Evolutionary conservation across 2,113 vertebrate genomes (phyloP).

Genomic region (Tetraodon nigroviridis): DNA sequence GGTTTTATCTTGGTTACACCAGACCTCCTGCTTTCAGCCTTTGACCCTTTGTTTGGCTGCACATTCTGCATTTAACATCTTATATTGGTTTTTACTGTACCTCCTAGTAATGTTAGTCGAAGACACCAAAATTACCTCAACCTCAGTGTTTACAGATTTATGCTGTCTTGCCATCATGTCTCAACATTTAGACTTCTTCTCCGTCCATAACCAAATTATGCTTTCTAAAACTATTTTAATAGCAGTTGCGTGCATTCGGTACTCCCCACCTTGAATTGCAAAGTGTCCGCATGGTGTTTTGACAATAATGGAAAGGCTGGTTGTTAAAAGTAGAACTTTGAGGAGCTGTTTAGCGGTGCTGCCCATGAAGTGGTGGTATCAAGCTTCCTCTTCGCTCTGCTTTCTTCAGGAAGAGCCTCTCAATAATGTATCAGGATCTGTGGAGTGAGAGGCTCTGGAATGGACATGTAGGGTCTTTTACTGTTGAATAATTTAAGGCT

Average conservation of each 20-base stretch:
- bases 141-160: constrained; percentile 64
- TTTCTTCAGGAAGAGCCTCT: constrained; percentile 61
- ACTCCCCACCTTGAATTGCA: constrained; percentile 26
- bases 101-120: constrained; percentile 19
- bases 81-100: constrained; percentile 55
- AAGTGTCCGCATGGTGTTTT: constrained; percentile 38
- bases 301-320: constrained; percentile 41
- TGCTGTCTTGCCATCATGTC: constrained; percentile 51
- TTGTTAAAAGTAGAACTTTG: constrained; percentile 58
- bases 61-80: constrained; percentile 38
- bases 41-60: constrained; percentile 25
- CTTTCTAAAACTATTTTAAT: constrained; percentile 29
- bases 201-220: constrained; percentile 60
- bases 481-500: constrained; percentile 65
- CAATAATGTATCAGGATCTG: constrained; percentile 68
- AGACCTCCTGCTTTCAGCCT: constrained; percentile 28
- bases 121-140: constrained; percentile 67
- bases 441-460: constrained; percentile 51
- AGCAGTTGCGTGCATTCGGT: constrained; percentile 15
- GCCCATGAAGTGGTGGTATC: constrained; percentile 41
- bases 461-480: constrained; percentile 59
- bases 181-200: constrained; percentile 27
- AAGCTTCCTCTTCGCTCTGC: constrained; percentile 42
- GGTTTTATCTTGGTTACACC: constrained; percentile 44
- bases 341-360: constrained; percentile 50